Base-by-base conservation (phyloP, 2,113 vertebrate species). In the Speoplatyrhinus poulsoni region DNA sequence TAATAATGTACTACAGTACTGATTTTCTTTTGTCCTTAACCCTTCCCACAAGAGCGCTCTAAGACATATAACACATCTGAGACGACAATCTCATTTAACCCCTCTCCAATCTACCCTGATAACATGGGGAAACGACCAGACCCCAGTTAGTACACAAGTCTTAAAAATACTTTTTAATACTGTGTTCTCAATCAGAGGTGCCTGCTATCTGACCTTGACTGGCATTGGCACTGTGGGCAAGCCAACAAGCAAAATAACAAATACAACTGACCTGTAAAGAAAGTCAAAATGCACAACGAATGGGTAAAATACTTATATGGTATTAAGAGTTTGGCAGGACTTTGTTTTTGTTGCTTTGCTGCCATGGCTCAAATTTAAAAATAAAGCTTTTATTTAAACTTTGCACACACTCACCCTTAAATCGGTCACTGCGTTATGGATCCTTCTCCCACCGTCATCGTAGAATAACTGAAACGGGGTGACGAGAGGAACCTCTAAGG, bases 381-480 rank as follows among this genome's bases (percentile, higher is more conserved):
- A 52, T 52, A 52, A 52, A 4, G 13, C 11, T 52, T 52, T 52
- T 3, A 52, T 11, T 12, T 12, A 16, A n/a, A 19, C 3, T 16
- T 17, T 36, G 16, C 9, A 26, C 15, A 57, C 36, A 50, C 82
- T 85, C 19, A 87, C 91, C 74, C n/a, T 71, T 36, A 79, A n/a
- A 15, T 85, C 67, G 0, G 16, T 77, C 16, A 79, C 60, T 10
- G 6, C 60, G 66, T 82, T 90, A 13, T 72, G 81, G 60, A 87
- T 75, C 77, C 88, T 77, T 57, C 10, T 54, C 32, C 83, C 82
- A 12, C 54, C 53, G 32, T 91, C 89, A 8, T 52, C 67, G 80
- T 91, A 90, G 83, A 83, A 88, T 7, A 65, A 10, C 70, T 89
- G 87, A 0, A 16, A 62, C 0, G 85, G 88, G 5, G 1, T 72